phyloP scores from a whole-genome alignment of 2,888 invertebrate genomes.

The Loripinus fragilis region DNA sequence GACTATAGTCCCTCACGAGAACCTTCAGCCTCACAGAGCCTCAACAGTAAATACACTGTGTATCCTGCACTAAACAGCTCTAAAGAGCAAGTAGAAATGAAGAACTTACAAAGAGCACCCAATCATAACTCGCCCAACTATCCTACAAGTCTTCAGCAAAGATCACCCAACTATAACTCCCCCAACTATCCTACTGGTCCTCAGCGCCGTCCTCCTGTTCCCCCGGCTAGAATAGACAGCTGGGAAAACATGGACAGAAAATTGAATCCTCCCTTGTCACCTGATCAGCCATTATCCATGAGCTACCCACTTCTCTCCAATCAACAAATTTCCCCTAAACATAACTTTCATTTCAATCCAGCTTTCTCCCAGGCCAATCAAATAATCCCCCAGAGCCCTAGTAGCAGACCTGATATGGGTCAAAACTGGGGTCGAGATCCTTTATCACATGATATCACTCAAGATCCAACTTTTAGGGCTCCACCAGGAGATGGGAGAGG shows the following conservation, averaged over 20 bases:
- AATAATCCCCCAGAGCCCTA: not conserved
- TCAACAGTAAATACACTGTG: not conserved
- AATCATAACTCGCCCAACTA: not conserved
- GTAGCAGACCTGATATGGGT: not conserved
- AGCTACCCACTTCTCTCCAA: not conserved
- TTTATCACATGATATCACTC: not conserved
- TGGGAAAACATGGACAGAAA: constrained; percentile 58
- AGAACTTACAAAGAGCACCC: not conserved
- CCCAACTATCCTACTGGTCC: not conserved
- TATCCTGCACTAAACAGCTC: not conserved
- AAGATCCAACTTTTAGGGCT: not conserved
- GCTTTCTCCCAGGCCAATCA: not conserved
- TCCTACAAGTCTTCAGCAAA: not conserved
- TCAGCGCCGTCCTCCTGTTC: constrained; percentile 35
- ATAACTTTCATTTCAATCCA: not conserved
- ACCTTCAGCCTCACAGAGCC: not conserved
- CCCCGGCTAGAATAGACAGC: constrained; percentile 58
- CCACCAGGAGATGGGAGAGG: not conserved
- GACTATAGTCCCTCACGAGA: not conserved
- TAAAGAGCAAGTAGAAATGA: not conserved
- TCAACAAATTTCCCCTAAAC: constrained; percentile 2
- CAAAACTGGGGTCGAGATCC: not conserved
- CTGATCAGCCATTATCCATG: constrained; percentile 10
- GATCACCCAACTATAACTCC: not conserved
- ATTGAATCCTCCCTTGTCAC: not conserved